Percentiles rank a stretch among this genome's conserved stretches.
Evolutionary conservation across 2,113 vertebrate species (phyloP).

Genomic region (Grammomys surdaster): DNA sequence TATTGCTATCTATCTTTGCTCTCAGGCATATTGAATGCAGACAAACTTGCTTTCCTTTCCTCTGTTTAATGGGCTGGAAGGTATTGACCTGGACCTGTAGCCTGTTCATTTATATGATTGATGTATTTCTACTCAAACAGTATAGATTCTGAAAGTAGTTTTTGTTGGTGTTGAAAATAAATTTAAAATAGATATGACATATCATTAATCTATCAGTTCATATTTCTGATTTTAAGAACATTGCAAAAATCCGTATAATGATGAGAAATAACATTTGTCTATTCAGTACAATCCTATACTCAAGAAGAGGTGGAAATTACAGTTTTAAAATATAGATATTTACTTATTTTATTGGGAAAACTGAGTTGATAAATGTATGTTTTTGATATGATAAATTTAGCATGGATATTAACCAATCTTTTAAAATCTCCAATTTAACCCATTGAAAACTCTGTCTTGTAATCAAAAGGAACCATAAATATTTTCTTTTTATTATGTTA

Average conservation of each 20-base stretch:
- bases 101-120: slow-evolving; percentile 83
- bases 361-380: neutral
- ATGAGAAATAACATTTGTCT: slow-evolving; percentile 65
- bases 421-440: neutral
- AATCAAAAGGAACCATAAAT: slow-evolving; percentile 36
- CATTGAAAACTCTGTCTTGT: neutral
- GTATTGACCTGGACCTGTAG: slow-evolving; percentile 81
- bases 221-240: slow-evolving; percentile 67
- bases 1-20: slow-evolving; percentile 81
- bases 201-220: slow-evolving; percentile 75
- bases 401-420: slow-evolving; percentile 11
- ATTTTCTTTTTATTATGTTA: slow-evolving; percentile 55
- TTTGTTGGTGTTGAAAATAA: slow-evolving; percentile 72
- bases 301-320: neutral
- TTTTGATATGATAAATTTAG: slow-evolving; percentile 17
- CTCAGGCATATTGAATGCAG: slow-evolving; percentile 79
- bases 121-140: slow-evolving; percentile 79
- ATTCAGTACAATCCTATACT: neutral
- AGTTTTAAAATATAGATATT: neutral
- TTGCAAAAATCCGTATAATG: slow-evolving; percentile 60
- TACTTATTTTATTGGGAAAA: slow-evolving; percentile 55
- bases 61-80: slow-evolving; percentile 87
- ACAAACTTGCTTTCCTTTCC: slow-evolving; percentile 83
- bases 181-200: slow-evolving; percentile 77
- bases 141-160: slow-evolving; percentile 76